These are phyloP conservation scores for Loripinus fragilis DNA, from an alignment of 2,888 invertebrate genomes.

Conservation along the genomic window DNA sequence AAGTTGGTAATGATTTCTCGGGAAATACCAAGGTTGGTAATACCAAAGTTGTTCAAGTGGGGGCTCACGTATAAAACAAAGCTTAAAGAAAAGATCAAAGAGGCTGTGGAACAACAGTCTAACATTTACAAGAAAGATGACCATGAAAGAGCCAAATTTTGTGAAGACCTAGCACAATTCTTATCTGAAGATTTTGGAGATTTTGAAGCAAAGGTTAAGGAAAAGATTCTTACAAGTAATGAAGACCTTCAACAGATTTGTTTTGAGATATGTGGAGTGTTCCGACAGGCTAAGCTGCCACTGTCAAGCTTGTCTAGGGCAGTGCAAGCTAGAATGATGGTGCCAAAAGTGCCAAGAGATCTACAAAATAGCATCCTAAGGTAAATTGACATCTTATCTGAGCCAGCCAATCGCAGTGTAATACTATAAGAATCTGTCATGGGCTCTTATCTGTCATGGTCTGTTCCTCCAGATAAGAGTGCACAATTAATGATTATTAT, in stretches of 20 bases:
- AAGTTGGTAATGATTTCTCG: background rate
- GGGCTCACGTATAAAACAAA: background rate
- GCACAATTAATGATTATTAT: no score
- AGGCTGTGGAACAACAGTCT: background rate
- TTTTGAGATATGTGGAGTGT: conserved; percentile 9
- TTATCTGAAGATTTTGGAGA: background rate
- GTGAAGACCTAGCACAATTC: background rate
- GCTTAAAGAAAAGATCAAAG: background rate
- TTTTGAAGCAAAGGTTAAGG: background rate
- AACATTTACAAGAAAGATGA: background rate
- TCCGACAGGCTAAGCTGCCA: background rate
- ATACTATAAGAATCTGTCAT: no score
- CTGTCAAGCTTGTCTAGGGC: no score
- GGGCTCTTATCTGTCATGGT: no score
- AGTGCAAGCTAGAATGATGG: background rate
- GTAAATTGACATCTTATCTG: background rate
- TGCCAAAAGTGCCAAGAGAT: background rate
- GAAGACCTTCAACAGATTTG: background rate
- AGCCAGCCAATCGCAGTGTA: no score
- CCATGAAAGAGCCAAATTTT: background rate
- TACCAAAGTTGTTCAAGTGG: background rate
- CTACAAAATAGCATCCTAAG: background rate
- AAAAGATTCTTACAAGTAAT: background rate
- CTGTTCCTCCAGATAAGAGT: no score
- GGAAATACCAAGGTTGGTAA: background rate